Evolutionary conservation across 2,797 vertebrate species (phyloP), one percentile per base, ranked within the genome.

Genomic region (Enteromius argenteus): DNA sequence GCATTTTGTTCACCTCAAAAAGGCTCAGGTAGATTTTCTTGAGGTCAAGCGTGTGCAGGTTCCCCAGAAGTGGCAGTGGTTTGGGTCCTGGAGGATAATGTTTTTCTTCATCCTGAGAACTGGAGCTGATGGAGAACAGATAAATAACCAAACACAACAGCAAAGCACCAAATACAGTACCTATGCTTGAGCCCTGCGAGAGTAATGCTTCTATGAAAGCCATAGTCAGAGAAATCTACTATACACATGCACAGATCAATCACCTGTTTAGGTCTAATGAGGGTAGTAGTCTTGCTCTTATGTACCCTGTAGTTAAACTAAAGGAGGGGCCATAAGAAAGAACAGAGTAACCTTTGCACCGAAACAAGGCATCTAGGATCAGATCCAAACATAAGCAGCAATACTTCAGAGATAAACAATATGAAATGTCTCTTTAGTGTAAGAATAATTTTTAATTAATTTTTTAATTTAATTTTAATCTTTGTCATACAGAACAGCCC

Each of bases 11-110:
- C 44, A 94, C 93, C 66, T 91, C 37, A 39, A 39, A 39, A 39
- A 39, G 37, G 17, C 64, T 85, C 19, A 32, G 15, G 72, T 93
- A 0, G 88, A 87, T n/a, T 81, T 89, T 30, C 83, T 39, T 88
- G 21, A 91, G 81, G 69, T 94, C 89, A 58, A 94, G 5, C 35
- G 89, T 86, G 27, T 91, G 86, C 66, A 95, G 79, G 88, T 94
- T 94, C 15, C 94, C 94, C 1, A 94, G 53, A 68, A 94, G 75
- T 1, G 91, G 93, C n/a, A 94, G 83, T 19, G 90, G 79, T 60
- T n/a, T 91, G 23, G 93, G 94, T 30, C 93, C 93, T 5, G 92
- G 91, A 77, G 91, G 92, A 7, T 80, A 39, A 8, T 39, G 7
- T 39, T 39, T 39, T 39, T 39, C 37, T 39, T 39, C 23, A 6